Conservation (phyloP, 2,797 vertebrate species). For the Acipenser transmontanus region DNA sequence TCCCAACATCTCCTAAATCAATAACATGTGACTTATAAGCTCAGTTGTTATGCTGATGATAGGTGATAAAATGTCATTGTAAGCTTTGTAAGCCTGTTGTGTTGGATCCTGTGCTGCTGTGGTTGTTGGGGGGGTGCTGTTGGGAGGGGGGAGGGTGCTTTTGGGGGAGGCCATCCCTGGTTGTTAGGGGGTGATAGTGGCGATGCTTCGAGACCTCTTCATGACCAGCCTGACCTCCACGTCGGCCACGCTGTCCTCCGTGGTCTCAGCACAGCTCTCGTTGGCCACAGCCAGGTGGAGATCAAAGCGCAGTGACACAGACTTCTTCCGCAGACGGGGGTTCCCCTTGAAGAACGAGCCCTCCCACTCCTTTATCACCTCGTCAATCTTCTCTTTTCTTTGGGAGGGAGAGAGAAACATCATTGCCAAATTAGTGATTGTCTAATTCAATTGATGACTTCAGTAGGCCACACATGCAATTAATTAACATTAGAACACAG, state of each 20-base stretch:
- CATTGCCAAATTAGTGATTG: no score
- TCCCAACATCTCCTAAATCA: background rate
- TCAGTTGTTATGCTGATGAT: background rate
- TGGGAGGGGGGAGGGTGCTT: background rate
- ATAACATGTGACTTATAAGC: background rate
- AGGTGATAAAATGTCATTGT: background rate
- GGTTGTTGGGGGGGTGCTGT: background rate
- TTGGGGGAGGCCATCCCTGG: conserved; percentile 11
- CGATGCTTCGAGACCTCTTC: conserved; percentile 88
- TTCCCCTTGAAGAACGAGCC: conserved; percentile 96
- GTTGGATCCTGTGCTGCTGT: conserved; percentile 8
- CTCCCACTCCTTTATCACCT: conserved; percentile 95
- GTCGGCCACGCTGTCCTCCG: conserved; percentile 75
- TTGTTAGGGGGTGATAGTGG: conserved; percentile 73
- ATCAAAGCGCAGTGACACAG: conserved; percentile 90
- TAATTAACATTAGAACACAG: no score
- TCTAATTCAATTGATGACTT: no score
- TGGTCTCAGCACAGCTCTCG: conserved; percentile 70
- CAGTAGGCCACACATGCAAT: no score
- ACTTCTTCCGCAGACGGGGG: conserved; percentile 90
- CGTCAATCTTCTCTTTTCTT: conserved; percentile 91
- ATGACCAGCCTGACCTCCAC: conserved; percentile 92
- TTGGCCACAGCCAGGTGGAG: conserved; percentile 85
- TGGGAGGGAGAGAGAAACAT: conserved; percentile 24
- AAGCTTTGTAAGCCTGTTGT: background rate